These are phyloP conservation scores for Varanus komodoensis DNA, from an alignment of 2,113 vertebrate genomes.

Conservation along the genomic window DNA sequence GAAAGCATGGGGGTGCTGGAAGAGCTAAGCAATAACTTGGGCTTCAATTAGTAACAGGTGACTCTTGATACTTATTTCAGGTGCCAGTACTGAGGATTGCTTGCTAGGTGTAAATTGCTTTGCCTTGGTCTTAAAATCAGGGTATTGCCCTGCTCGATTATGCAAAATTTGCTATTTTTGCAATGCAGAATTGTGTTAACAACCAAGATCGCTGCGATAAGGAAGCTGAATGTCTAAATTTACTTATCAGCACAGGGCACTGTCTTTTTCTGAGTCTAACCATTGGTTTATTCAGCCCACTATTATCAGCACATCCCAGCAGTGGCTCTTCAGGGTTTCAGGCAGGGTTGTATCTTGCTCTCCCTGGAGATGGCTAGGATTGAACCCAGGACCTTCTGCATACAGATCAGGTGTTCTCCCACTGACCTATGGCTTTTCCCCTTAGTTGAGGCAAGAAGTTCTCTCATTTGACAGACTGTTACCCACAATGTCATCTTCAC, in stretches of 20 bases:
- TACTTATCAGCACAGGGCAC: background rate
- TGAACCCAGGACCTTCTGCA: no score
- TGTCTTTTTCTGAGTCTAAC: no score
- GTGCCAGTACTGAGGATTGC: background rate
- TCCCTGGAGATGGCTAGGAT: no score
- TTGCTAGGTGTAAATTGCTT: background rate
- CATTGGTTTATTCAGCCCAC: no score
- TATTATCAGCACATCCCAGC: no score
- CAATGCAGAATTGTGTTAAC: background rate
- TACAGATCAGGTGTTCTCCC: background rate
- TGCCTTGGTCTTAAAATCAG: background rate
- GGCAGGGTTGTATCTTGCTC: no score
- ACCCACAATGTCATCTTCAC: background rate
- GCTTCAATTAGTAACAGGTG: background rate
- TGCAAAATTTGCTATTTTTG: background rate
- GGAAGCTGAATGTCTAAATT: background rate
- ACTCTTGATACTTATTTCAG: background rate
- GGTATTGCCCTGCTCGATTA: background rate
- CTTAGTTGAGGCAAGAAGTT: background rate
- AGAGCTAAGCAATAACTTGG: background rate
- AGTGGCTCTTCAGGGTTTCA: no score
- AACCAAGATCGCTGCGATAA: background rate
- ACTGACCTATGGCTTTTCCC: no score
- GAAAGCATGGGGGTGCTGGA: background rate
- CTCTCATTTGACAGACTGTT: background rate